Base-by-base conservation (phyloP, 2,797 vertebrate species). In the Enoplosus armatus region DNA sequence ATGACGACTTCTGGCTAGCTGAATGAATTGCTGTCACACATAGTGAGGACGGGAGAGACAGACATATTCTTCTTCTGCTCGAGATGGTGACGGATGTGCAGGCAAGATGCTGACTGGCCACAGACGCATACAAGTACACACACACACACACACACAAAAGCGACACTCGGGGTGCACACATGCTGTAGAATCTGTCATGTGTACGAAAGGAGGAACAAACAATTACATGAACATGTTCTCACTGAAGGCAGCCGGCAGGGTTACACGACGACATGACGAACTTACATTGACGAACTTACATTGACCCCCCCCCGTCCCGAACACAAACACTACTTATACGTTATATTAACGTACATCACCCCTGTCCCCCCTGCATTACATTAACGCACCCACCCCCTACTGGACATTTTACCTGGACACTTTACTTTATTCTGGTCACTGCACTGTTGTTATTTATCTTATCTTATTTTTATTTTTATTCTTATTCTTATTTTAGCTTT, bases 91-190 rank as follows among this genome's bases (percentile, higher is more conserved):
- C 27, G 47, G 77, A 89, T 84, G 71, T 67, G 47, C 50, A n/a
- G 33, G 72, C 24, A 87, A 89, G 79, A 67, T 67, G 84, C 87
- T 84, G 85, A 89, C 39, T 81, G 63, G 71, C 41, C 78, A 72
- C 35, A 59, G 1, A 68, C 9, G 26, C 59, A 77, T 12, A 41
- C 41, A 50, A 1, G 6, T 5, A 33, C 31, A 35, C 41, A 65
- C 51, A 26, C 41, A 50, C 41, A 51, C 24, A 58, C 48, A 62
- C 59, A 61, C 31, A 39, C 20, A 68, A 4, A 51, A 24, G 27
- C 16, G 31, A 54, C 37, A 31, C 10, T n/a, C 33, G 20, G 39
- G 18, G 58, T 64, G 45, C 24, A 72, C 54, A 77, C 33, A 62
- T 58, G 51, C 41, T 51, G 55, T 66, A 47, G 55, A 80, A 75